These are phyloP conservation scores for Bombus cullumanus DNA, from an alignment of 1,140 invertebrate species.

Conservation along the genomic window DNA sequence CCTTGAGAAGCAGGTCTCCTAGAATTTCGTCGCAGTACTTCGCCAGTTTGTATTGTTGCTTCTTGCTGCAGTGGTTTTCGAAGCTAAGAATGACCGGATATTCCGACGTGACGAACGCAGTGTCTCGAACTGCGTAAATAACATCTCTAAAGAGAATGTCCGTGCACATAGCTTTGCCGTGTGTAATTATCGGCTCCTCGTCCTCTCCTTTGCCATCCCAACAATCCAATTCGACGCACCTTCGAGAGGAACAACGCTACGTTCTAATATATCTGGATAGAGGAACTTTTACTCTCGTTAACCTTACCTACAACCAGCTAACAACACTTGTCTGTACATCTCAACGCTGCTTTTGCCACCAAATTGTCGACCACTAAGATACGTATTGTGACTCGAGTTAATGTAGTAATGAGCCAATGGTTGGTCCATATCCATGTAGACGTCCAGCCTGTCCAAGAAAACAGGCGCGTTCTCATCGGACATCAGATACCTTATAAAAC, in stretches of 20 bases:
- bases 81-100: conserved; percentile 99
- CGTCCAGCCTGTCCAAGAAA: conserved; percentile 97
- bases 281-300: background rate
- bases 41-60: conserved; percentile 98
- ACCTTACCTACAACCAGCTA: conserved; percentile 94
- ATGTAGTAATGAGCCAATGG: conserved; percentile 99
- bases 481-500: conserved; percentile 98
- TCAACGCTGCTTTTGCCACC: conserved; percentile 98
- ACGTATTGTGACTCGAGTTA: conserved; percentile 99
- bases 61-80: conserved; percentile 99
- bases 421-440: conserved; percentile 99
- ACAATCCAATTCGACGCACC: conserved; percentile 99
- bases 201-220: conserved; percentile 99
- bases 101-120: conserved; percentile 98
- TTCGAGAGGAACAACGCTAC: conserved; percentile 73
- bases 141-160: conserved; percentile 99
- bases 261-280: background rate
- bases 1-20: conserved; percentile 94
- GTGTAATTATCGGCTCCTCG: conserved; percentile 99
- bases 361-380: conserved; percentile 97
- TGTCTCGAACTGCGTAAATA: conserved; percentile 98
- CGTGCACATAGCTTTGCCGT: conserved; percentile 99
- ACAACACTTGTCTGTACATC: conserved; percentile 98
- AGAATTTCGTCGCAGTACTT: conserved; percentile 99
- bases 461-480: conserved; percentile 99